A percentile compares a stretch with the other conserved stretches of the same genome.
These are phyloP conservation scores for Dolichomitus sp. DNA, from an alignment of 2,888 invertebrate genomes.

Conservation along the genomic window DNA sequence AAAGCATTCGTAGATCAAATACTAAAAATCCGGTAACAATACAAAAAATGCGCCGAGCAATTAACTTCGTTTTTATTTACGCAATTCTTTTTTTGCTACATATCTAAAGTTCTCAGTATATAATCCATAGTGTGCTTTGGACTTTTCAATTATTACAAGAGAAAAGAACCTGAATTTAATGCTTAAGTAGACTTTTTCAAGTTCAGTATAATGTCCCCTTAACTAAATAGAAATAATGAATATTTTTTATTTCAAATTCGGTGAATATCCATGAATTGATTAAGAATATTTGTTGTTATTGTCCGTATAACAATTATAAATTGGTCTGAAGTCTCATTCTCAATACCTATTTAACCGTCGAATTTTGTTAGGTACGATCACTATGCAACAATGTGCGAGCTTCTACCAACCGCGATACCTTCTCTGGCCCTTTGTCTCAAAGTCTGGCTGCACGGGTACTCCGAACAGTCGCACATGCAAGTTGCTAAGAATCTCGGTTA, in stretches of 20 bases:
- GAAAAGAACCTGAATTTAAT: no score
- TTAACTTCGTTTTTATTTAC: no score
- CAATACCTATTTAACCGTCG: background rate
- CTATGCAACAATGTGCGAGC: slow-evolving; percentile 91
- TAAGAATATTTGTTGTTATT: background rate
- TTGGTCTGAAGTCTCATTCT: background rate
- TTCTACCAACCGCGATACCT: slow-evolving; percentile 89
- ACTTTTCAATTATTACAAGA: no score
- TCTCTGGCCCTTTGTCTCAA: slow-evolving; percentile 89
- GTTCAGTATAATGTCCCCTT: no score
- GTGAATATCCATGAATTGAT: background rate
- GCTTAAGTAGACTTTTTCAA: no score
- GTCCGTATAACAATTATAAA: background rate
- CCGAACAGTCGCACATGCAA: slow-evolving; percentile 85
- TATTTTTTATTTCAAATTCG: background rate
- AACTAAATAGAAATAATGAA: no score
- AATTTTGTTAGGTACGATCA: slow-evolving; percentile 89
- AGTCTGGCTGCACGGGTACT: slow-evolving; percentile 87
- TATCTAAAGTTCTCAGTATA: no score
- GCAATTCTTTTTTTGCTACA: no score
- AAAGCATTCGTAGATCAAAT: no score
- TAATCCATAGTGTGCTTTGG: no score
- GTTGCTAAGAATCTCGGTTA: slow-evolving; percentile 86
- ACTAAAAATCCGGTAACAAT: no score
- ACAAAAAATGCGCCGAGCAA: no score